phyloP scores from a whole-genome alignment of 2,113 vertebrate species.

The Callospermophilus lateralis region DNA sequence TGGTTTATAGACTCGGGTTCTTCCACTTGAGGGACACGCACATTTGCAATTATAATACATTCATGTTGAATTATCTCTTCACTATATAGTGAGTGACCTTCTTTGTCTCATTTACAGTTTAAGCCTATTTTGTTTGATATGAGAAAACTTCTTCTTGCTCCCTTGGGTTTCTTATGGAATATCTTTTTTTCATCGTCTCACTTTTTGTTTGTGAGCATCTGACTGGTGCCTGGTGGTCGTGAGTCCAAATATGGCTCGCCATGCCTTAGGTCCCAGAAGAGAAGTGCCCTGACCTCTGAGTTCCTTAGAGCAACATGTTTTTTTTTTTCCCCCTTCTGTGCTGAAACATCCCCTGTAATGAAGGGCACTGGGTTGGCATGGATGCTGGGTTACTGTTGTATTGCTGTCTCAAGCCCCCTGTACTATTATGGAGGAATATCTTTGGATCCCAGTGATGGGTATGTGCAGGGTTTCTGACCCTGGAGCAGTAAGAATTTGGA shows the following conservation, averaged over 20 bases:
- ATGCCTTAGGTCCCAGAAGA: neutral
- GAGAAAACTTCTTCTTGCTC: neutral
- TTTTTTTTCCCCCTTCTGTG: neutral
- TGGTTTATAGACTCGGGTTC: neutral
- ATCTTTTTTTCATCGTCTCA: neutral
- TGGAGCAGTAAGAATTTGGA: neutral
- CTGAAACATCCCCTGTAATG: neutral
- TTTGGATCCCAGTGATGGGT: neutral
- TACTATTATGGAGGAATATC: neutral
- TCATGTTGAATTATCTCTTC: neutral
- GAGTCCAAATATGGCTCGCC: neutral
- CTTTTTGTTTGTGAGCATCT: neutral
- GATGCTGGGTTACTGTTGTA: neutral
- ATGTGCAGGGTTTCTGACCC: neutral
- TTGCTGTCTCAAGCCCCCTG: neutral
- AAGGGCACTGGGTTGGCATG: neutral
- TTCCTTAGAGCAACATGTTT: neutral
- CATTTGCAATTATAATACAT: neutral
- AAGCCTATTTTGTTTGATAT: neutral
- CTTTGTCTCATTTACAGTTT: neutral
- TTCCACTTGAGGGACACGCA: neutral
- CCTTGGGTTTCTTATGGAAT: neutral
- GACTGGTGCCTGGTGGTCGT: neutral
- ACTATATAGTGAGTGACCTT: neutral
- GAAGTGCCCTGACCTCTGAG: neutral